Conservation (phyloP, 2,113 vertebrate genomes). For the Labrus mixtus region DNA sequence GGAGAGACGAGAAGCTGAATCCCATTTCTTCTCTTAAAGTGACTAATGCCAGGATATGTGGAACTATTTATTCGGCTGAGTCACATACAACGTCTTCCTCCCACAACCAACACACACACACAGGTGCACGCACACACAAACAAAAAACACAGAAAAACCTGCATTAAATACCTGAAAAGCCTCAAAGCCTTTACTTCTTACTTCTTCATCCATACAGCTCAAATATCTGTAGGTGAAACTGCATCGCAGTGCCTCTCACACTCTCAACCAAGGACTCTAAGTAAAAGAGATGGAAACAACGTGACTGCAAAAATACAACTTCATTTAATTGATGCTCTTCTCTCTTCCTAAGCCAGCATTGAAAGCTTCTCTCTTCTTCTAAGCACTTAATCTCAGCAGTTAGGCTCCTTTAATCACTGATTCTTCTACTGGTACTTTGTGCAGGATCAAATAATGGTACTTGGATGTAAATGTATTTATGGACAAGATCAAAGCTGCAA, state of each 20-base stretch:
- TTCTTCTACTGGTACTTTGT: not conserved
- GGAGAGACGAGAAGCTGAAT: slow-evolving; percentile 31
- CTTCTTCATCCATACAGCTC: slow-evolving; percentile 21
- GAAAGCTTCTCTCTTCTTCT: too few species aligned
- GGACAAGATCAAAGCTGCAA: too few species aligned
- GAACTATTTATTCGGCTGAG: slow-evolving; percentile 63
- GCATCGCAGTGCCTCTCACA: slow-evolving; percentile 2
- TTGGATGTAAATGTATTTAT: too few species aligned
- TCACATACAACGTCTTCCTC: slow-evolving; percentile 55
- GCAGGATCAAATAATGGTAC: too few species aligned
- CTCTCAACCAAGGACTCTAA: slow-evolving; percentile 13
- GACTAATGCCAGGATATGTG: slow-evolving; percentile 58
- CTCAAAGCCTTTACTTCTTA: not conserved
- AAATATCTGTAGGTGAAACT: slow-evolving; percentile 18
- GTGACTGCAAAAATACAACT: slow-evolving; percentile 5
- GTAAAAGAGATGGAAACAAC: slow-evolving; percentile 21
- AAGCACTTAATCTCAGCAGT: too few species aligned
- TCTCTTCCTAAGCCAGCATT: not conserved
- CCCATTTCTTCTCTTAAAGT: slow-evolving; percentile 44
- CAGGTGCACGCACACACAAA: not conserved
- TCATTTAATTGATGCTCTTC: not conserved
- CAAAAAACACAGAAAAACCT: not conserved
- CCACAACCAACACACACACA: slow-evolving; percentile 37
- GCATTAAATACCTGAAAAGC: not conserved
- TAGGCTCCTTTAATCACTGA: not conserved